Evolutionary conservation across 2,797 vertebrate species (phyloP).

Genomic region (Sebastes minor): DNA sequence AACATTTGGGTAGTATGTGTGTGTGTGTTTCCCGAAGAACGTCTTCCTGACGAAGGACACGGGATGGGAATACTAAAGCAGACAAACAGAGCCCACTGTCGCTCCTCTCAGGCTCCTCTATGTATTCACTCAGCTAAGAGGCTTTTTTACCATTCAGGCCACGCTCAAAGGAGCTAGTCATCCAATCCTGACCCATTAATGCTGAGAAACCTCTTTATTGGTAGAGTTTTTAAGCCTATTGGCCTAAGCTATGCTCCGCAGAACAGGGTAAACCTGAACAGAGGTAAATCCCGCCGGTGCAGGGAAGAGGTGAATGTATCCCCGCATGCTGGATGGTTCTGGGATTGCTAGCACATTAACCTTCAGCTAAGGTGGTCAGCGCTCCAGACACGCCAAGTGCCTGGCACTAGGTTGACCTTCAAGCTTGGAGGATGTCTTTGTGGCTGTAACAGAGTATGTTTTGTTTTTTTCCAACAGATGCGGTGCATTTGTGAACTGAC

Average conservation of each 20-base stretch:
- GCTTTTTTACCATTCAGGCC: constrained; percentile 81
- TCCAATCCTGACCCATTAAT: constrained; percentile 81
- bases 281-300: constrained; percentile 68
- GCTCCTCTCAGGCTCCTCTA: constrained; percentile 75
- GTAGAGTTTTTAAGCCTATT: constrained; percentile 81
- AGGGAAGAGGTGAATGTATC: constrained; percentile 67
- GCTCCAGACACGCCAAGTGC: constrained; percentile 45
- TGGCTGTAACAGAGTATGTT: constrained; percentile 18
- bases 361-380: constrained; percentile 54
- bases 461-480: not conserved
- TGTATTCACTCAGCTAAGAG: constrained; percentile 80
- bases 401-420: constrained; percentile 55
- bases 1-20: constrained; percentile 56
- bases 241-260: constrained; percentile 72
- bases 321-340: constrained; percentile 47
- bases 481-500: constrained; percentile 6
- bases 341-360: constrained; percentile 69
- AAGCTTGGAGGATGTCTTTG: constrained; percentile 42
- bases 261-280: constrained; percentile 78
- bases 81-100: constrained; percentile 77
- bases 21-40: constrained; percentile 47
- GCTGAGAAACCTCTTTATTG: constrained; percentile 81
- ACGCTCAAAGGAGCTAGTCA: constrained; percentile 82
- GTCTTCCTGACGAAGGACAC: constrained; percentile 76
- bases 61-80: constrained; percentile 81